These are phyloP conservation scores for Hippopotamyrus pictus DNA, from an alignment of 2,797 vertebrate species.

Conservation along the genomic window DNA sequence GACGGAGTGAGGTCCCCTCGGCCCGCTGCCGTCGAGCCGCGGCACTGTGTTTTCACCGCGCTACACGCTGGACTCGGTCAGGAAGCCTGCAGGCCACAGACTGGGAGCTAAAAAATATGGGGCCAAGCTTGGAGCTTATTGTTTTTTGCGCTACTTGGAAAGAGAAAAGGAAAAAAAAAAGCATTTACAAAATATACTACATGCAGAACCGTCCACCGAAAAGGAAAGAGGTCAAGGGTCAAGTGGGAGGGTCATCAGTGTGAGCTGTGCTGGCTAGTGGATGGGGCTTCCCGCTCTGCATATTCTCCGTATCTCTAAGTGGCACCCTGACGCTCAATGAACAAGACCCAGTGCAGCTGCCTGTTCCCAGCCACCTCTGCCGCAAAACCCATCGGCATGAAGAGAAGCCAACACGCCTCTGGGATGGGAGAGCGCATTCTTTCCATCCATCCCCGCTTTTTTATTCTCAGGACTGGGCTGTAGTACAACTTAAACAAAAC, in stretches of 20 bases:
- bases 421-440: neutral
- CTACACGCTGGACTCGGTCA: neutral
- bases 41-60: neutral
- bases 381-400: neutral
- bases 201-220: neutral
- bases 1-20: neutral
- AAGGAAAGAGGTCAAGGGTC: neutral
- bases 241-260: neutral
- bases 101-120: neutral
- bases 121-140: neutral
- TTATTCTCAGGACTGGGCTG: constrained; percentile 15
- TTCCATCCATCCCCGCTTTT: neutral
- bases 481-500: neutral
- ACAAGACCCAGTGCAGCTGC: neutral
- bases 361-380: neutral
- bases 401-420: neutral
- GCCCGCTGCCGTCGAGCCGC: neutral
- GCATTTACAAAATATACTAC: neutral
- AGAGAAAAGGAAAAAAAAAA: neutral
- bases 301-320: neutral
- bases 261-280: neutral
- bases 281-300: neutral
- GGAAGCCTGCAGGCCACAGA: neutral
- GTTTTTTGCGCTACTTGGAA: neutral
- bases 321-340: neutral